Evolutionary conservation across 92 coral and sea anemone species (phyloP), one percentile per base, ranked within the genome.

Genomic region (Porites divaricata): DNA sequence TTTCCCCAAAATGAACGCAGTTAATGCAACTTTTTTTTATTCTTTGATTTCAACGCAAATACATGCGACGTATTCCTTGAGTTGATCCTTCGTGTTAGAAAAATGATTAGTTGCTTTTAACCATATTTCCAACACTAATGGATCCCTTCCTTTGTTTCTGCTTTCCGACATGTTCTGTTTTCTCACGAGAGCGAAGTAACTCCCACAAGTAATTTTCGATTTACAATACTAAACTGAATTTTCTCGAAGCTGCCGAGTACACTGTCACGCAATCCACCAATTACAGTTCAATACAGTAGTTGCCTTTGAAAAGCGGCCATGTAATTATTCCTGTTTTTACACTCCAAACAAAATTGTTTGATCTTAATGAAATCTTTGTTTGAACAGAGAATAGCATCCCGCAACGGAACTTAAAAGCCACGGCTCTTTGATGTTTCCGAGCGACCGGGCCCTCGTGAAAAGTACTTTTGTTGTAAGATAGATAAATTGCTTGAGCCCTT

Each of bases 391-490:
- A 80, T 51, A 6, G 54, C 20, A 26, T 53, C 54, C 86, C 48
- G 63, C 54, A 63, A 16, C 63, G 86, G 86, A 58, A 81, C 78
- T 74, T 9, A 63, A 82, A 72, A 49, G 48, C 72, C 45, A 22
- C 53, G 48, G 69, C 8, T 6, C 70, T 10, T 77, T 66, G 56
- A 12, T 16, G 70, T 19, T 41, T 68, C 67, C 19, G 67, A 56
- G 53, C 14, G 63, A 50, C 6, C 45, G 45, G 45, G 45, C 45
- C 13, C 24, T 35, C 6, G 2, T 10, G 35, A 26, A 26, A 19
- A 24, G n/a, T 45, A 25, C 12, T 20, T 26, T 13, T 1, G 61
- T 16, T 15, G 19, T 21, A 13, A 25, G 11, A 2, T 1, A 25
- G 35, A 21, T 61, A 14, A 54, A 54, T 6, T 12, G 21, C 16